Conservation (phyloP, 2,888 invertebrate species). For the Caenorhabditis wallacei region DNA sequence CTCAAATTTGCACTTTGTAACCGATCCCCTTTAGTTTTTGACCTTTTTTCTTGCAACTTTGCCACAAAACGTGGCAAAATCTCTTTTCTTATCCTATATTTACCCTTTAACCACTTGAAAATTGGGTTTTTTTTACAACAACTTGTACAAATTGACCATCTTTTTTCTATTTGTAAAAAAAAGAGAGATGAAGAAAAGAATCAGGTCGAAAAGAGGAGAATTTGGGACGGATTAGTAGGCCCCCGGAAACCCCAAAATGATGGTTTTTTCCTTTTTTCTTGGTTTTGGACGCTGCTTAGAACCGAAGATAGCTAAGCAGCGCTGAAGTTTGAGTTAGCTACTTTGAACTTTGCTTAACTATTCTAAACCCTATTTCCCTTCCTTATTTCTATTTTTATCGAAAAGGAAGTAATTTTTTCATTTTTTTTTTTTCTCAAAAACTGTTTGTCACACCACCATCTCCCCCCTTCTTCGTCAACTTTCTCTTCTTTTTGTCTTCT, state of each 20-base stretch:
- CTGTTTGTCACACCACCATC: too few species aligned
- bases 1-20: background rate
- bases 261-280: background rate
- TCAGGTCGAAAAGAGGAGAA: slow-evolving; percentile 20
- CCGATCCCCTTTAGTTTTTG: background rate
- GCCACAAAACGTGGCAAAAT: background rate
- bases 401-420: background rate
- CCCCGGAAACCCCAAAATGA: background rate
- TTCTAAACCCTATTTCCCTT: too few species aligned
- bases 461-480: too few species aligned
- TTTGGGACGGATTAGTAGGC: slow-evolving; percentile 13
- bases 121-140: background rate
- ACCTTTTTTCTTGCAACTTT: background rate
- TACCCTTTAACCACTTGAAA: slow-evolving; percentile 3
- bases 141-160: slow-evolving; percentile 25
- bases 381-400: too few species aligned
- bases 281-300: background rate
- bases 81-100: background rate
- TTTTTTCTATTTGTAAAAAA: background rate
- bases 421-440: background rate
- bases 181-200: slow-evolving; percentile 12
- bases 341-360: too few species aligned
- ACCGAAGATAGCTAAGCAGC: too few species aligned
- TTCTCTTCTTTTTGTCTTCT: too few species aligned
- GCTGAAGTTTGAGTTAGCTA: too few species aligned